phyloP scores from a whole-genome alignment of 2,888 invertebrate genomes.

The Adelphocoris suturalis region DNA sequence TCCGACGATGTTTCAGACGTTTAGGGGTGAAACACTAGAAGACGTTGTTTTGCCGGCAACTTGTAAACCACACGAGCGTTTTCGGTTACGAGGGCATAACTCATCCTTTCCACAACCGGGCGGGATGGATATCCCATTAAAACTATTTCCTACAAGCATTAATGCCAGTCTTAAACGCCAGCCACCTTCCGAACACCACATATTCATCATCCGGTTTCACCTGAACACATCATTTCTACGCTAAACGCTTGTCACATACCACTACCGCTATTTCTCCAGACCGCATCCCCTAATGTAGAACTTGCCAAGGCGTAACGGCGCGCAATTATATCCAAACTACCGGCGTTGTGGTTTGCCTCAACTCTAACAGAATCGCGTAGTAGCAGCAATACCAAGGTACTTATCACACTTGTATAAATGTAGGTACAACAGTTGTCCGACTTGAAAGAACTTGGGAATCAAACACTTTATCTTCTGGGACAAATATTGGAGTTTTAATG shows the following conservation, averaged over 20 bases:
- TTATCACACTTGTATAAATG: neutral
- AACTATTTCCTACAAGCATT: slow-evolving; percentile 38
- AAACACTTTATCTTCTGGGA: too few relatives aligned
- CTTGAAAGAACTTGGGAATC: too few relatives aligned
- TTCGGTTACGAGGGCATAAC: slow-evolving; percentile 48
- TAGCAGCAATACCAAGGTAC: neutral
- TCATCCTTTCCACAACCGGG: slow-evolving; percentile 23
- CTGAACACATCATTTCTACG: slow-evolving; percentile 20
- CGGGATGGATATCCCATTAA: slow-evolving; percentile 46
- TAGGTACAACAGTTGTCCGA: too few relatives aligned
- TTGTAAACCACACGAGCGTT: slow-evolving; percentile 51
- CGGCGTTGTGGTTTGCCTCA: slow-evolving; percentile 1
- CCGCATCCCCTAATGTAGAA: slow-evolving; percentile 2
- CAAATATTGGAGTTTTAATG: too few relatives aligned
- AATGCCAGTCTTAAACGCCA: slow-evolving; percentile 4
- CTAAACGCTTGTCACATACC: slow-evolving; percentile 23
- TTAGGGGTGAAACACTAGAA: slow-evolving; percentile 23
- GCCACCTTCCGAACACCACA: slow-evolving; percentile 17
- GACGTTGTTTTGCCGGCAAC: slow-evolving; percentile 58
- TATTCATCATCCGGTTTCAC: slow-evolving; percentile 45
- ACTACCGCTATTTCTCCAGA: neutral
- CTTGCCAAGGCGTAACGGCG: neutral
- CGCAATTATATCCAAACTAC: neutral
- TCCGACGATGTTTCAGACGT: slow-evolving; percentile 27
- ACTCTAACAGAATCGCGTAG: neutral